Evolutionary conservation across 1,140 invertebrate genomes (phyloP).

Genomic region (Drosophila jambulina): DNA sequence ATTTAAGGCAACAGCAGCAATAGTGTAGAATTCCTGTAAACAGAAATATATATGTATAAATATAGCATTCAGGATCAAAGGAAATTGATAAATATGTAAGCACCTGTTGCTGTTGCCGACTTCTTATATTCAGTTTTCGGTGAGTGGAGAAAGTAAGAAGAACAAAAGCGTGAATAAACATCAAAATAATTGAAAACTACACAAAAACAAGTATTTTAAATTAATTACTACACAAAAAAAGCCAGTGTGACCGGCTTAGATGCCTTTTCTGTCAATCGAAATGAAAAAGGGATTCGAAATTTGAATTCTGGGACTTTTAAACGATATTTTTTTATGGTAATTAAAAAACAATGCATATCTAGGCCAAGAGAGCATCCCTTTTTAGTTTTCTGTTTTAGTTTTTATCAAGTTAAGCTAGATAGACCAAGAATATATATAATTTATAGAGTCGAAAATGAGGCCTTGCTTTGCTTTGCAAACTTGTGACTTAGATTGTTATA

Average conservation of each 20-base stretch:
- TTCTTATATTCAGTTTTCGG: slow-evolving; percentile 46
- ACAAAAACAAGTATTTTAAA: background rate
- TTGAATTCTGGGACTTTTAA: too few species aligned
- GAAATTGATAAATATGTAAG: background rate
- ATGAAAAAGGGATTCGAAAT: background rate
- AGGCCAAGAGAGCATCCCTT: too few species aligned
- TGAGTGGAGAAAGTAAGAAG: slow-evolving; percentile 60
- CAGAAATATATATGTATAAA: background rate
- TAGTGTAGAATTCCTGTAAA: background rate
- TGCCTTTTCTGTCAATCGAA: background rate
- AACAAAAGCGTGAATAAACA: slow-evolving; percentile 59
- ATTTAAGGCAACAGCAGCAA: slow-evolving; percentile 15
- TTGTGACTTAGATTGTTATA: too few species aligned
- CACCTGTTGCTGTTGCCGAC: slow-evolving; percentile 11
- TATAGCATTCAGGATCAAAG: background rate
- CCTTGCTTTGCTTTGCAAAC: too few species aligned
- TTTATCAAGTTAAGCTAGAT: too few species aligned
- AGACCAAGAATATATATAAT: too few species aligned
- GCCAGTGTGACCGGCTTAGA: background rate
- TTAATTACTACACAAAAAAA: background rate
- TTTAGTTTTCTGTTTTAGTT: too few species aligned
- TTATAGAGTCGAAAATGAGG: too few species aligned
- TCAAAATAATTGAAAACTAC: slow-evolving; percentile 55
- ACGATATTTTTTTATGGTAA: too few species aligned
- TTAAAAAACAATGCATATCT: too few species aligned